phyloP scores from a whole-genome alignment of 2,888 invertebrate species.

The Anoncus sp. region DNA sequence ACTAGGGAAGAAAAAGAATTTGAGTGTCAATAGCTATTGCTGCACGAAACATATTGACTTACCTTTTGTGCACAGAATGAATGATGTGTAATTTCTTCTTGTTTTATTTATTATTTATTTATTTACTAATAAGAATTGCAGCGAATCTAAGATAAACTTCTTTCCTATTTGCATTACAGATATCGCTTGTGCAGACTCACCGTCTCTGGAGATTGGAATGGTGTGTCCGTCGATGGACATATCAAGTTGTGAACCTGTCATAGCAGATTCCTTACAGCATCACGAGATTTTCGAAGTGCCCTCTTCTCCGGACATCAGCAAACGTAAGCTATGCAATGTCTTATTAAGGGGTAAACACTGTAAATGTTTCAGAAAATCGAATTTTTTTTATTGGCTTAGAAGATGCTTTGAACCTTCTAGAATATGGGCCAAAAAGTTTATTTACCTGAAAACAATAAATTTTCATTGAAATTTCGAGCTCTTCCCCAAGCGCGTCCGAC shows the following conservation, averaged over 20 bases:
- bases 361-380: slow-evolving; percentile 2
- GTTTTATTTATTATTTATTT: slow-evolving; percentile 10
- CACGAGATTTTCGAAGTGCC: slow-evolving; percentile 8
- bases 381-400: not conserved
- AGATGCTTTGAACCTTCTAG: no score
- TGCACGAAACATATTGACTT: slow-evolving; percentile 8
- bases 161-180: slow-evolving; percentile 11
- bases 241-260: slow-evolving; percentile 4
- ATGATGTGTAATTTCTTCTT: not conserved
- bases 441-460: no score
- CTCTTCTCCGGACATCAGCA: not conserved
- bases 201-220: slow-evolving; percentile 3
- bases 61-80: slow-evolving; percentile 4
- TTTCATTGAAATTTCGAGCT: no score
- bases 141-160: slow-evolving; percentile 8
- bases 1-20: slow-evolving; percentile 1
- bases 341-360: no score
- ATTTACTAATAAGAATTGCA: slow-evolving; percentile 4
- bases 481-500: no score
- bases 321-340: slow-evolving; percentile 10
- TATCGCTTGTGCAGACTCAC: slow-evolving; percentile 8
- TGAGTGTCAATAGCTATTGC: not conserved
- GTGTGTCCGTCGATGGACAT: not conserved
- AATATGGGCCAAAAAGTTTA: no score
- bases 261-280: slow-evolving; percentile 11